Evolutionary conservation across 2,888 invertebrate species (phyloP).

Genomic region (Drosophila kuntzei): DNA sequence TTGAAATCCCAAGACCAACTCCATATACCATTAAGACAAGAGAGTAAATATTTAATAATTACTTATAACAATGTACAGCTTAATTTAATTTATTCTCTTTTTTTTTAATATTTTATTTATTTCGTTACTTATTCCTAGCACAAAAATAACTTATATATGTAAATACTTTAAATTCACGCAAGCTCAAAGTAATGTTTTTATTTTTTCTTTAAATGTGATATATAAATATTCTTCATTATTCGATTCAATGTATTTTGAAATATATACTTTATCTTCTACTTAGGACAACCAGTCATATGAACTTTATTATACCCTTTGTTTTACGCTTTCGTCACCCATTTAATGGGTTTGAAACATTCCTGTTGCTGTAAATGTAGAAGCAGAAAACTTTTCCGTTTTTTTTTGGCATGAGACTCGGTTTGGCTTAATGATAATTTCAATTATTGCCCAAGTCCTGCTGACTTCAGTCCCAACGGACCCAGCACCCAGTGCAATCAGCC

Average conservation of each 20-base stretch:
- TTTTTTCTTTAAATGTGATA: neutral
- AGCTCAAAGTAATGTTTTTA: neutral
- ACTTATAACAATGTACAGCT: too few species aligned
- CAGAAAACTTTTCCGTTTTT: conserved; percentile 30
- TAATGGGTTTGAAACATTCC: conserved; percentile 24
- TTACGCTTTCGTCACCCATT: conserved; percentile 7
- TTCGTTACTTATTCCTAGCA: too few species aligned
- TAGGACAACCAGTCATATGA: neutral
- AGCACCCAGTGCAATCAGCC: conserved; percentile 22
- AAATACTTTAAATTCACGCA: neutral
- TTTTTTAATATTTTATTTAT: too few species aligned
- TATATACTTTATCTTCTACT: neutral
- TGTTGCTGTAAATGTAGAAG: conserved; percentile 11
- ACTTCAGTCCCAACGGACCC: conserved; percentile 4
- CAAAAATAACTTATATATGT: too few species aligned
- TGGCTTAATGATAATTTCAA: conserved; percentile 79
- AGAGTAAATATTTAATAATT: too few species aligned
- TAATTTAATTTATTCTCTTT: too few species aligned
- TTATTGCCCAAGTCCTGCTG: conserved; percentile 61
- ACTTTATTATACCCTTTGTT: neutral
- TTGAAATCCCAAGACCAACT: too few species aligned
- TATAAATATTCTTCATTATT: neutral
- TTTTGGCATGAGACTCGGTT: conserved; percentile 56
- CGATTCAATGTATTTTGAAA: neutral
- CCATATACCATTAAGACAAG: too few species aligned